A percentile compares a stretch with the other conserved stretches of the same genome.
These are phyloP conservation scores for Penaeus monodon DNA, from an alignment of 2,888 invertebrate species.

Conservation along the genomic window DNA sequence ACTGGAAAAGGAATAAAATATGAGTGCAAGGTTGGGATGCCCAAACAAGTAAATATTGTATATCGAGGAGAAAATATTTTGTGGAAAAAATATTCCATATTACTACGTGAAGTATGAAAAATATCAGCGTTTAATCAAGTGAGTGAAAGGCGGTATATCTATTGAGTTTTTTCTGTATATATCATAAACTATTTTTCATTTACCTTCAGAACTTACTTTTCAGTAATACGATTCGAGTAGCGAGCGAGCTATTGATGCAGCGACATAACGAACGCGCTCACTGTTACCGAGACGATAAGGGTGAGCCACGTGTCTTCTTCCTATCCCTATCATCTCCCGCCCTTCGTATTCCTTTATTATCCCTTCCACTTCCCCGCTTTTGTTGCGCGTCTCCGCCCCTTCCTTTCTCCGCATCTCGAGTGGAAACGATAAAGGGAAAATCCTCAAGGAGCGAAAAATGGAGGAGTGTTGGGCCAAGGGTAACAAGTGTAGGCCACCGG, in stretches of 20 bases:
- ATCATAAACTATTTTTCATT: too few relatives aligned
- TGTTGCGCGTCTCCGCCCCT: slow-evolving; percentile 38
- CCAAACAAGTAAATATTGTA: too few relatives aligned
- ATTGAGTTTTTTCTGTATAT: too few relatives aligned
- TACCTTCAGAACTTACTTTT: too few relatives aligned
- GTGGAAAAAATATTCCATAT: too few relatives aligned
- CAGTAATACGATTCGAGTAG: too few relatives aligned
- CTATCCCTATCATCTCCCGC: slow-evolving; percentile 9
- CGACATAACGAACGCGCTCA: neutral
- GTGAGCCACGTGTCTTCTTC: slow-evolving; percentile 8
- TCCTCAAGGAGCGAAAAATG: slow-evolving; percentile 47
- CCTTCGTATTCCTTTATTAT: slow-evolving; percentile 30
- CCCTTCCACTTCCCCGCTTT: slow-evolving; percentile 40
- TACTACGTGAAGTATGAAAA: too few relatives aligned
- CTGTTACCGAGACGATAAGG: neutral
- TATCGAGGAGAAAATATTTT: too few relatives aligned
- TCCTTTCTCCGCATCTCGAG: slow-evolving; percentile 29
- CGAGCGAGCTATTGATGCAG: neutral
- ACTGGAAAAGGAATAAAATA: too few relatives aligned
- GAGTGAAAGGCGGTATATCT: too few relatives aligned
- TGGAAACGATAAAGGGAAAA: slow-evolving; percentile 53
- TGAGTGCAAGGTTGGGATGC: too few relatives aligned
- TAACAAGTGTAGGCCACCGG: slow-evolving; percentile 58
- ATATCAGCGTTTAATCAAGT: too few relatives aligned
- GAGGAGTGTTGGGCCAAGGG: slow-evolving; percentile 44